Percentiles rank a stretch among this genome's conserved stretches.
Evolutionary conservation across 2,797 vertebrate species (phyloP).

Genomic region (Spinus olivaceus): DNA sequence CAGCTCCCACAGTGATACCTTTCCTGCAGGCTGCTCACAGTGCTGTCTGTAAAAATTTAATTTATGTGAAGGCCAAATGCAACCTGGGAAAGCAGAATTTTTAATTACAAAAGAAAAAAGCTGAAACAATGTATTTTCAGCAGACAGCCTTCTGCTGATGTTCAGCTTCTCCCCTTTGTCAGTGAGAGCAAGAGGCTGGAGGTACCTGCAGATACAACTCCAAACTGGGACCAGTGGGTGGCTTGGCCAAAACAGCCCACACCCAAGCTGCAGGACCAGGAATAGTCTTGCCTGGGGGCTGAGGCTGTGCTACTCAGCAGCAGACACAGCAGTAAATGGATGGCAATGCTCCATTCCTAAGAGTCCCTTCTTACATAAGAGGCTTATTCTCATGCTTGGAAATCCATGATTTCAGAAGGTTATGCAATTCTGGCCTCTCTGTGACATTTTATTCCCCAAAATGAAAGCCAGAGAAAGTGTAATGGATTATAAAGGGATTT

Average conservation of each 20-base stretch:
- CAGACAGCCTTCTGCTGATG: neutral
- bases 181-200: neutral
- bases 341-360: neutral
- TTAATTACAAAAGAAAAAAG: neutral
- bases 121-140: neutral
- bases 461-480: neutral
- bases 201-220: neutral
- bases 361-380: neutral
- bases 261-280: neutral
- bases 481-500: neutral
- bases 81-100: neutral
- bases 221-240: neutral
- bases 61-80: neutral
- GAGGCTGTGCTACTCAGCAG: neutral
- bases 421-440: neutral
- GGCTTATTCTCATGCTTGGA: neutral
- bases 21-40: neutral
- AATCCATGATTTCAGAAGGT: neutral
- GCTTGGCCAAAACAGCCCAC: neutral
- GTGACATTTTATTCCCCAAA: neutral
- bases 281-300: rapidly evolving
- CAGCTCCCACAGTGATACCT: rapidly evolving
- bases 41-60: neutral
- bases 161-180: neutral
- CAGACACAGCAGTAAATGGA: neutral